Evolutionary conservation across 2,888 invertebrate genomes (phyloP), one percentile per base, ranked within the genome.

Genomic region (Xanthorhoe spadicearia): DNA sequence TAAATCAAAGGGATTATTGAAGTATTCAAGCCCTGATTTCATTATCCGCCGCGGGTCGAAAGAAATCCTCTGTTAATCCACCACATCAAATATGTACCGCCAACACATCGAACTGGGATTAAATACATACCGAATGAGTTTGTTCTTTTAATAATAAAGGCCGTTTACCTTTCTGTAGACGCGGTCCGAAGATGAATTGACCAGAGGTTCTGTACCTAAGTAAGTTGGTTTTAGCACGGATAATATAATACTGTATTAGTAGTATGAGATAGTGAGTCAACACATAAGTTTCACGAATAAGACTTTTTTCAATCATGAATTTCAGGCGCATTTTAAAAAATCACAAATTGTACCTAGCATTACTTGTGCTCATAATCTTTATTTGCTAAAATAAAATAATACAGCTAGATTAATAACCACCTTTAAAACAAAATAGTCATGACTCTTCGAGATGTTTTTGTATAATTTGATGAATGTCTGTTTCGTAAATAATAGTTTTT

Each of bases 121-220:
- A 58, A 64, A 64, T 58, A 64, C 63, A 64, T 64, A 59, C 17
- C 38, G 53, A 54, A 64, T 54, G 58, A 64, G 62, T 43, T 46
- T 10, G 43, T 55, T 56, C 61, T 43, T 56, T 62, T 9, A 62
- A 55, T 62, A 62, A 56, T 55, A 50, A 56, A 61, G 50, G 17
- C 17, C 13, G 38, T 61, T 61, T 61, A 48, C 61, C 60, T 61
- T 61, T 61, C 49, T 54, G 32, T 38, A 19, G 46, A 49, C 7
- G 49, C 17, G 48, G 61, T 54, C 23, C 0, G 7, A 46, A 43
- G 38, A 43, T 43, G 17, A 60, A 28, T 23, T 43, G 52, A 38
- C 38, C 15, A 13, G 3, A 43, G 38, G 13, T 43, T 10, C 3
- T n/a, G n/a, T n/a, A n/a, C n/a, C n/a, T n/a, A n/a, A n/a, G n/a